phyloP scores from a whole-genome alignment of 2,113 vertebrate species.

The Lathamus discolor region DNA sequence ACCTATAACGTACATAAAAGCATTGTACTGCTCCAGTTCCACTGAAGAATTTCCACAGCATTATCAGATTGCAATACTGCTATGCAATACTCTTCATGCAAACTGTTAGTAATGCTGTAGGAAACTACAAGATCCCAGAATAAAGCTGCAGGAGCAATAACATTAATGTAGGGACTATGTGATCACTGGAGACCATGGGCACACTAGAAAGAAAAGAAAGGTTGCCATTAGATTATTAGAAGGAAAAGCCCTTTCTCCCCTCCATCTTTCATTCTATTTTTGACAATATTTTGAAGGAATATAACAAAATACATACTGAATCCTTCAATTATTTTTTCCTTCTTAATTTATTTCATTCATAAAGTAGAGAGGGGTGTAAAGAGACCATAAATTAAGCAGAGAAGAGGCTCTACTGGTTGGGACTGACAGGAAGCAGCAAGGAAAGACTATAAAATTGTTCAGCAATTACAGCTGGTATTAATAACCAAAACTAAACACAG shows the following conservation, averaged over 20 bases:
- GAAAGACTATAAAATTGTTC: not conserved
- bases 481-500: not conserved
- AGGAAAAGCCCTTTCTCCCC: not conserved
- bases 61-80: not conserved
- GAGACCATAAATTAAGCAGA: not conserved
- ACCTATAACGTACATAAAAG: not conserved
- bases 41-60: not conserved
- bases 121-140: not conserved
- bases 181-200: not conserved
- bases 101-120: not conserved
- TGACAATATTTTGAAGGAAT: not conserved
- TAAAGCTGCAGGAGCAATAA: not conserved
- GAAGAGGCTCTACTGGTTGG: not conserved
- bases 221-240: not conserved
- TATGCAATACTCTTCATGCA: not conserved
- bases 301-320: not conserved
- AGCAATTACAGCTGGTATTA: not conserved
- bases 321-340: not conserved
- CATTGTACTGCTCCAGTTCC: not conserved
- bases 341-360: not conserved
- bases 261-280: not conserved
- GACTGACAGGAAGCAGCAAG: not conserved
- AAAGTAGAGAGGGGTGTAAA: not conserved
- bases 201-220: conserved; percentile 39
- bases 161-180: not conserved